These are phyloP conservation scores for Saturnia japonica DNA, from an alignment of 2,888 invertebrate genomes.

Conservation along the genomic window DNA sequence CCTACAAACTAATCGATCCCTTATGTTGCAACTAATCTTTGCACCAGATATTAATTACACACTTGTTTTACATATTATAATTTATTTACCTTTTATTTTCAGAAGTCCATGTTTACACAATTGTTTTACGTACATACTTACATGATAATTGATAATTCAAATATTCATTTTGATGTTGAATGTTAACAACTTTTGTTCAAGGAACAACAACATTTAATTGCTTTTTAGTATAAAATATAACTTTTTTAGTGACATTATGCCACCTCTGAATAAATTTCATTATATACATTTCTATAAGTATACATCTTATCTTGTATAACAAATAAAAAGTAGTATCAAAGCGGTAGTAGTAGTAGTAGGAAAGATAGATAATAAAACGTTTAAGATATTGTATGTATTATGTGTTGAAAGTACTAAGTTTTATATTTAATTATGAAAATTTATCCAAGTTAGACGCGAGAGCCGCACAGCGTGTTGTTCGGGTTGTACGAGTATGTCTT, in stretches of 20 bases:
- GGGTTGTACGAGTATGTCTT: constrained; percentile 49
- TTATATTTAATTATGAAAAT: background rate
- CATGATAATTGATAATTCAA: background rate
- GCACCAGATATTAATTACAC: constrained; percentile 37
- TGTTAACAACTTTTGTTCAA: too few species aligned
- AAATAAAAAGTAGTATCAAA: too few species aligned
- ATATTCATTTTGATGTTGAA: too few species aligned
- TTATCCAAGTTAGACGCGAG: constrained; percentile 36
- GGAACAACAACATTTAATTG: too few species aligned
- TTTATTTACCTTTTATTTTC: background rate
- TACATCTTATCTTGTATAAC: too few species aligned
- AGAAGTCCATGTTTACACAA: background rate
- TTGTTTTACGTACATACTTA: background rate
- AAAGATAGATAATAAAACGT: too few species aligned
- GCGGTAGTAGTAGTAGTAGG: too few species aligned
- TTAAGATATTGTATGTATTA: background rate
- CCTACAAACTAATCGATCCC: constrained; percentile 68
- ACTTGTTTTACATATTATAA: background rate
- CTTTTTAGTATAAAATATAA: too few species aligned
- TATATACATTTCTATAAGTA: too few species aligned
- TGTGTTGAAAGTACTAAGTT: background rate
- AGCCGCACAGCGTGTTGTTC: background rate
- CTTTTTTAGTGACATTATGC: too few species aligned
- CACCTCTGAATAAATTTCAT: too few species aligned
- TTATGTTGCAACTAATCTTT: constrained; percentile 60